Base-by-base conservation (phyloP, 2,113 vertebrate genomes). In the Hippocampus abdominalis region DNA sequence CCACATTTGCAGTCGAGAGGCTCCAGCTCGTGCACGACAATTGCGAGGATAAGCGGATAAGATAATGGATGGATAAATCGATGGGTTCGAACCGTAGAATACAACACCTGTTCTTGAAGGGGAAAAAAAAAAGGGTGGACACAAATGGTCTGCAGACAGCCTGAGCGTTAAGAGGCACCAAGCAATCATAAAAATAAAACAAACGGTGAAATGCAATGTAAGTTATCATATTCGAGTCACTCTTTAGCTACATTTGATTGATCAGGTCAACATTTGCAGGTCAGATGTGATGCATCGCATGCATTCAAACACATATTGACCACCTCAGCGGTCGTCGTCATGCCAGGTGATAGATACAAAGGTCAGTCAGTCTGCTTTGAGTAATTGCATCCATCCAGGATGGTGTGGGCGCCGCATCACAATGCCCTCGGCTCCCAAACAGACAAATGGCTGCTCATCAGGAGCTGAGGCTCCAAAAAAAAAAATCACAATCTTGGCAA, bases 341-440 rank as follows among this genome's bases (percentile, higher is more conserved):
- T 53, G 71, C 69, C 53, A 69, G 16, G 27, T 21, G 18, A n/a
- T 32, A 21, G 49, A n/a, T n/a, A 40, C 69, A 23, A 40, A 44
- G 78, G 77, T 72, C 77, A 82, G 15, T 15, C 63, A 42, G 40
- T 42, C 40, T 3, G 16, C 15, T 64, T 44, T 77, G 62, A 69
- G 57, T 68, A 60, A 79, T 78, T 69, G 69, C 53, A 69, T 78
- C 69, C 64, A 87, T 81, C 77, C 71, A 23, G 66, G 71, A 42
- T 68, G 60, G 25, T 54, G 36, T 73, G 64, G 66, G 25, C 51
- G 27, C 21, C 29, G 18, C 61, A 74, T 73, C 72, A 48, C 69
- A 73, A 80, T 71, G 68, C 71, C 67, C 42, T 70, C 25, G 69
- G 76, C 46, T 75, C 1, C 68, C 64, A 56, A 23, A 4, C 40